These are phyloP conservation scores for Siderastrea radians DNA, from an alignment of 92 coral and sea anemone genomes.

Conservation along the genomic window DNA sequence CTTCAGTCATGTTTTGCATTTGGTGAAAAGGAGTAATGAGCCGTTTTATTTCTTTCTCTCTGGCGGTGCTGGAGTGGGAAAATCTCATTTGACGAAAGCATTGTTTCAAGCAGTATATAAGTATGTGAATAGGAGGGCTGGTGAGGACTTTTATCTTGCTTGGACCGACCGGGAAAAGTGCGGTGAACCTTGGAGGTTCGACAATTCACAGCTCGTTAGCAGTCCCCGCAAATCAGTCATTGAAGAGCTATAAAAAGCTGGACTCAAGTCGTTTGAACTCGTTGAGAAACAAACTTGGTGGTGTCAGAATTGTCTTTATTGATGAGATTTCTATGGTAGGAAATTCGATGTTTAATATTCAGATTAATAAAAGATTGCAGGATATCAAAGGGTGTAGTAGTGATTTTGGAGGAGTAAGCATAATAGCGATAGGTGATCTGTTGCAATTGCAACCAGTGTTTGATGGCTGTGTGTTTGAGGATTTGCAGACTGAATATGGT, in stretches of 20 bases:
- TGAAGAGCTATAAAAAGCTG: slow-evolving; percentile 18
- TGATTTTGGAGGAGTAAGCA: too few relatives aligned
- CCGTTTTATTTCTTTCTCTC: slow-evolving; percentile 55
- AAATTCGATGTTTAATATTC: too few relatives aligned
- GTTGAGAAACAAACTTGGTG: slow-evolving; percentile 28
- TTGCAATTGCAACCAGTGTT: too few relatives aligned
- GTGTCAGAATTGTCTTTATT: background rate
- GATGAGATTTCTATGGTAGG: too few relatives aligned
- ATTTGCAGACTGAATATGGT: slow-evolving; percentile 26
- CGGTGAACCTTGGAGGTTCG: slow-evolving; percentile 23
- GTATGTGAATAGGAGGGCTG: slow-evolving; percentile 21
- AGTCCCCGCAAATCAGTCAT: slow-evolving; percentile 46
- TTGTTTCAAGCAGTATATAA: slow-evolving; percentile 32
- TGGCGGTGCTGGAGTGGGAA: slow-evolving; percentile 75
- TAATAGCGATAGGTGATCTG: too few relatives aligned
- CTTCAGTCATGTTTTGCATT: too few relatives aligned
- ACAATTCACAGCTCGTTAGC: slow-evolving; percentile 41
- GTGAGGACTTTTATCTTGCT: slow-evolving; percentile 37
- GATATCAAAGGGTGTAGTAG: too few relatives aligned
- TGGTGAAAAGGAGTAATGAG: too few relatives aligned
- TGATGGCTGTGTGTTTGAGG: too few relatives aligned
- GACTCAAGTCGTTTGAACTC: slow-evolving; percentile 39
- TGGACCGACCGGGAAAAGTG: slow-evolving; percentile 52
- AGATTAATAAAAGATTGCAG: too few relatives aligned
- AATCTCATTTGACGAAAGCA: slow-evolving; percentile 42